Base-by-base conservation (phyloP, 2,888 invertebrate genomes). In the Anarsia innoxiella region DNA sequence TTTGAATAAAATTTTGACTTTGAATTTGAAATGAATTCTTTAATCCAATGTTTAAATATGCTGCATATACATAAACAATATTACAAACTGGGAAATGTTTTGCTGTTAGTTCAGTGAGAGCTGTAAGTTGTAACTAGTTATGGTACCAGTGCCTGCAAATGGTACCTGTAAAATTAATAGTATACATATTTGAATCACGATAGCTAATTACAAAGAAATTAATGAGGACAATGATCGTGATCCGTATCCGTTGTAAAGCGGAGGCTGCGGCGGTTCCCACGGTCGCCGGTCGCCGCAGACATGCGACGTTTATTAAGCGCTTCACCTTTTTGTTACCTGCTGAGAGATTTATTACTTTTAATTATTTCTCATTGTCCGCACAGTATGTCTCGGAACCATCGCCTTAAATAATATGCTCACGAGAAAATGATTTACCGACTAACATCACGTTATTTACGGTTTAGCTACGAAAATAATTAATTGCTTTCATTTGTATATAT, bases 291-390 rank as follows among this genome's bases (percentile, higher is more conserved):
- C n/a, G 76, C 70, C 74, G 53, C 70, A 71, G 72, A 73, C 80
- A 78, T 70, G 80, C 82, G 75, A 79, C 79, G 77, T 74, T 75
- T 80, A 77, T 80, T 79, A 82, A 82, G 76, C 76, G 71, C 78
- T 77, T 76, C 77, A 70, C 71, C 73, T 79, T 80, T 78, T 79
- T 80, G 82, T 79, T 78, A 73, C 82, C 80, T 73, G 79, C 75
- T 61, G 79, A 49, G 82, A 84, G 83, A 84, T 84, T 84, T 84
- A 83, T 83, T 79, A 82, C 82, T 82, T 83, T 83, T 84, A 83
- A 84, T 84, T 84, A 84, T 79, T 77, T 76, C 75, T 76, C 79
- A 80, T 82, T 83, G 80, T 82, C 70, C 74, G 71, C 66, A 53
- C 63, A 66, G 66, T 69, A 69, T 72, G 66, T 74, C 77, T 76